phyloP scores from a whole-genome alignment of 2,888 invertebrate genomes.

The Furcula furcula region DNA sequence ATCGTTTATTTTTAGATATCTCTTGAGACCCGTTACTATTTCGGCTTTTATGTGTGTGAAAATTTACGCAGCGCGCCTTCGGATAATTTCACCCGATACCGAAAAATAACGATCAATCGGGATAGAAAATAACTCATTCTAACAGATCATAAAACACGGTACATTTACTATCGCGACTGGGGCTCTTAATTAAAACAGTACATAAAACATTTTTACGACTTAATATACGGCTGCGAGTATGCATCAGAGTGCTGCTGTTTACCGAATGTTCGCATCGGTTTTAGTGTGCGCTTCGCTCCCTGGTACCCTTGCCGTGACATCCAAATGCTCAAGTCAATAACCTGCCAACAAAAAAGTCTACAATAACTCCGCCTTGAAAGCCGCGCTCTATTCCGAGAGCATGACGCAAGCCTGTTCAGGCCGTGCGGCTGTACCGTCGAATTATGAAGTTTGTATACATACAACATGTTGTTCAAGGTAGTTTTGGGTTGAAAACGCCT shows the following conservation, averaged over 20 bases:
- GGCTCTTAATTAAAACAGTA: slow-evolving; percentile 17
- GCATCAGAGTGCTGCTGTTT: slow-evolving; percentile 6
- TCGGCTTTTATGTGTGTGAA: too few species aligned
- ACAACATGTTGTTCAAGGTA: slow-evolving; percentile 34
- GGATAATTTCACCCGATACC: too few species aligned
- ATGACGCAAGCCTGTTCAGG: slow-evolving; percentile 60
- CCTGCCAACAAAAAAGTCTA: slow-evolving; percentile 66
- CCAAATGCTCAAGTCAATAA: slow-evolving; percentile 71
- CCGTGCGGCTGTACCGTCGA: slow-evolving; percentile 31
- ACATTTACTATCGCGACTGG: neutral
- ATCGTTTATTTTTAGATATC: too few species aligned
- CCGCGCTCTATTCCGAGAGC: slow-evolving; percentile 61
- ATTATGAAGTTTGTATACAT: slow-evolving; percentile 46
- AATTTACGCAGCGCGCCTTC: too few species aligned
- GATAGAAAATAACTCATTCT: neutral
- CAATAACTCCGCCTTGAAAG: slow-evolving; percentile 69
- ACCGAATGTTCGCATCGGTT: slow-evolving; percentile 24
- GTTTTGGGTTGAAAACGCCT: slow-evolving; percentile 28
- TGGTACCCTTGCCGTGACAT: slow-evolving; percentile 75
- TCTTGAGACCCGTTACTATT: too few species aligned
- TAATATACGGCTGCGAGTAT: slow-evolving; percentile 10
- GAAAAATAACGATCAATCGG: too few species aligned
- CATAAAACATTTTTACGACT: slow-evolving; percentile 23
- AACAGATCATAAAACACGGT: slow-evolving; percentile 1
- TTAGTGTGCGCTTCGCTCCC: slow-evolving; percentile 26